Percentiles rank a stretch among this genome's conserved stretches.
These are phyloP conservation scores for Platygyra sinensis DNA, from an alignment of 64 coral and sea anemone species.

Conservation along the genomic window DNA sequence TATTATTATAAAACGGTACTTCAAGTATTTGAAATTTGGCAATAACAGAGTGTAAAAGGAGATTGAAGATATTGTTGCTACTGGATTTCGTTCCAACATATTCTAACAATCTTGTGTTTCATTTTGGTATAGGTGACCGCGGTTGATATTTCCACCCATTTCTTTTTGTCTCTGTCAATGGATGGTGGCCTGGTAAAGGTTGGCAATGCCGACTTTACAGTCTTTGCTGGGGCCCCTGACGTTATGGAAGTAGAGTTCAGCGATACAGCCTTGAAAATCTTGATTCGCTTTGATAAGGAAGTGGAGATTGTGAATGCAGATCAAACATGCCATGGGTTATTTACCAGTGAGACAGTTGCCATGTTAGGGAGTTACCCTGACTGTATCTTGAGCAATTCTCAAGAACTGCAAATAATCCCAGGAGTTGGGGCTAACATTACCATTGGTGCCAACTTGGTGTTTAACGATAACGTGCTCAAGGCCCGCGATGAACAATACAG, in stretches of 20 bases:
- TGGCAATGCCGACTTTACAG: not conserved
- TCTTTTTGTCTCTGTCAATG: too few species aligned
- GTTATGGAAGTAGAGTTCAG: slow-evolving; percentile 48
- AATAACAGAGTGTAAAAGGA: too few species aligned
- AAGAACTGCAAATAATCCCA: slow-evolving; percentile 28
- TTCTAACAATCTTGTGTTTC: too few species aligned
- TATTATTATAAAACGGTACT: too few species aligned
- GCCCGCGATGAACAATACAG: slow-evolving; percentile 34
- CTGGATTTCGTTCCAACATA: too few species aligned
- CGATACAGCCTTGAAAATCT: slow-evolving; percentile 50
- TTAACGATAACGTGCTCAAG: slow-evolving; percentile 51
- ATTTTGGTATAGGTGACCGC: too few species aligned
- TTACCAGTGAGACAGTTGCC: slow-evolving; percentile 15
- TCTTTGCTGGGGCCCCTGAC: slow-evolving; percentile 4
- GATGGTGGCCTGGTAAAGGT: not conserved
- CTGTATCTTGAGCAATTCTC: slow-evolving; percentile 13
- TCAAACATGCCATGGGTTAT: slow-evolving; percentile 41
- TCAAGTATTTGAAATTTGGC: too few species aligned
- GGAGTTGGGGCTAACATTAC: slow-evolving; percentile 50
- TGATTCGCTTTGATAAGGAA: slow-evolving; percentile 45
- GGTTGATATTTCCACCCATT: too few species aligned
- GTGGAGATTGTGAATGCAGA: slow-evolving; percentile 9
- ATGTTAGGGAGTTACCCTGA: slow-evolving; percentile 29
- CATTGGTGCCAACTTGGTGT: slow-evolving; percentile 9
- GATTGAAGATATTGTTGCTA: too few species aligned